Base-by-base conservation (phyloP, 2,113 vertebrate genomes). In the Campylomormyrus numenius region DNA sequence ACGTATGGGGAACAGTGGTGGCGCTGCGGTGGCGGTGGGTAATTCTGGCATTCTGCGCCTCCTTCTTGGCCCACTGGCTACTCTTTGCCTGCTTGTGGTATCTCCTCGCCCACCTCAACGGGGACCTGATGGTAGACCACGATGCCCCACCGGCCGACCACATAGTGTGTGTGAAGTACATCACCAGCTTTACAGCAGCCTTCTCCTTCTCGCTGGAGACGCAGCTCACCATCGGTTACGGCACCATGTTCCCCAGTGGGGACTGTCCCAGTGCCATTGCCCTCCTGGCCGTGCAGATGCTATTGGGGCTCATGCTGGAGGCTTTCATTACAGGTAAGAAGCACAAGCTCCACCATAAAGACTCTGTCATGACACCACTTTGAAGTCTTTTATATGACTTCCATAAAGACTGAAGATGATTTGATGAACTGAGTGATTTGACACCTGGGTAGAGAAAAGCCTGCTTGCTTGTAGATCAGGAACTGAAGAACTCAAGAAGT, bases 161-260 rank as follows among this genome's bases (percentile, higher is more conserved):
- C 88, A 97, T 97, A 88, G 97, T 99, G 90, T 99, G 98, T 90
- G 98, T 99, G 89, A 99, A 98, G 93, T 96, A 99, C 90, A 97
- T 99, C 92, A 99, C 96, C 83, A 98, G 98, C 88, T 99, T 99
- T 92, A 97, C 98, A 74, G 98, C 98, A 10, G 98, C 98, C 2
- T 99, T 99, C 93, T 99, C 98, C 46, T 99, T 99, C 92, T 98
- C 98, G 0, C 93, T 99, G 96, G 98, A 99, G 94, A 99, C 98
- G 0, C 98, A 99, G 93, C 96, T 99, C 92, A 99, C 98, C 13
- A 99, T 99, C 31, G 98, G 98, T 85, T 99, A 99, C 0, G 98
- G 98, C 90, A 99, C 98, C 91, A 99, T 99, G 98, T 99, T 97
- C 92, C 98, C 98, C 89, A 99, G 97, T 2, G 97, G 98, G 86